phyloP scores from a whole-genome alignment of 1,140 invertebrate species.

The Acromyrmex heyeri region DNA sequence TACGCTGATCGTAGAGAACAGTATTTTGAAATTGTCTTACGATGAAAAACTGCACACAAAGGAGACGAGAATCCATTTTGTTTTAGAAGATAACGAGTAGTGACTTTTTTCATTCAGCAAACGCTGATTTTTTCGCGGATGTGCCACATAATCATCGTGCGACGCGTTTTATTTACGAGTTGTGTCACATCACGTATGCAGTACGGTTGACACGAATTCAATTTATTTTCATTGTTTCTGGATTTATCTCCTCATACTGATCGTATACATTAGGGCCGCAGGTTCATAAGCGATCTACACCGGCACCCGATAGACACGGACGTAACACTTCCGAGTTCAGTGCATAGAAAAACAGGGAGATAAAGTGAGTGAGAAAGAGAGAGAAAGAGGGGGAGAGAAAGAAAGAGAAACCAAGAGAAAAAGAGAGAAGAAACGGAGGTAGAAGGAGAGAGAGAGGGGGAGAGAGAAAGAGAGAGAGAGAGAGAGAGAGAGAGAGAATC shows the following conservation, averaged over 20 bases:
- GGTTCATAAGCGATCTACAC: conserved; percentile 52
- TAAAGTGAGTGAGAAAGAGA: not conserved
- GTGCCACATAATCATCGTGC: conserved; percentile 39
- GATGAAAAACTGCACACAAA: not conserved
- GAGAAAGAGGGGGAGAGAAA: not conserved
- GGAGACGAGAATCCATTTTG: not conserved
- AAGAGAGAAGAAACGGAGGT: not conserved
- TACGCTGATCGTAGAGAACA: not conserved
- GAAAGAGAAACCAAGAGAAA: no score
- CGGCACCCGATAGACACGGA: conserved; percentile 50
- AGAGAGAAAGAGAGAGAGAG: not conserved
- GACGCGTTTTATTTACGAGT: conserved; percentile 41
- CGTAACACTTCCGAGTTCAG: conserved; percentile 56
- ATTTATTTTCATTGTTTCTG: conserved; percentile 42
- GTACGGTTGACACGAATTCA: conserved; percentile 45
- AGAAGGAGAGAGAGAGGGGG: not conserved
- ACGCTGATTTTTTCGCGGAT: conserved; percentile 39
- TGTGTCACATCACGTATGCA: conserved; percentile 13
- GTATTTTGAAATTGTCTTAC: not conserved
- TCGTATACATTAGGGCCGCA: conserved; percentile 38
- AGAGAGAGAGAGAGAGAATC: conserved; percentile 5
- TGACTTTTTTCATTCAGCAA: not conserved
- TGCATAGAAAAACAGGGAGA: conserved; percentile 15
- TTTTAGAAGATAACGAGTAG: not conserved
- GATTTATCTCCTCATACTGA: conserved; percentile 44